Conservation (phyloP, 2,888 invertebrate genomes). For the Podabrus alpinus region DNA sequence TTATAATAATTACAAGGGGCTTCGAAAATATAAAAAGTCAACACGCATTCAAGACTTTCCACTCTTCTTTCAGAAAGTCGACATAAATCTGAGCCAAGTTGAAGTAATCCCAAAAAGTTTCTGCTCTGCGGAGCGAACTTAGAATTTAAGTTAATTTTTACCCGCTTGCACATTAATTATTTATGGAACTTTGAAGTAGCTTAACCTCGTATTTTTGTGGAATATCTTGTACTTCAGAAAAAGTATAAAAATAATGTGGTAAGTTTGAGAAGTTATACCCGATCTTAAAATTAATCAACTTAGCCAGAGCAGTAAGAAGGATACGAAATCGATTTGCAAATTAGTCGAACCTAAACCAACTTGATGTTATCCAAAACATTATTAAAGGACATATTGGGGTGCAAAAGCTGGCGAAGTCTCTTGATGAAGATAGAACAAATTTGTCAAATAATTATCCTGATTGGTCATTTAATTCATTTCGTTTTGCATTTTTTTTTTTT, state of each 20-base stretch:
- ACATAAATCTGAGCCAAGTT: neutral
- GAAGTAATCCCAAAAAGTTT: neutral
- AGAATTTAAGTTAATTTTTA: neutral
- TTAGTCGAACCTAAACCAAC: neutral
- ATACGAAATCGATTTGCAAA: neutral
- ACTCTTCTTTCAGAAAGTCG: neutral
- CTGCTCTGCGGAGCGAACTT: neutral
- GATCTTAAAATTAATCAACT: neutral
- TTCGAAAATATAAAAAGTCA: neutral
- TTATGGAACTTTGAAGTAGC: neutral
- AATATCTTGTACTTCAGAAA: neutral
- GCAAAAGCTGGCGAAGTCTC: neutral
- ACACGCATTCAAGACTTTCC: neutral
- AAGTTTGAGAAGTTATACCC: neutral
- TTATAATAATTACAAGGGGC: neutral
- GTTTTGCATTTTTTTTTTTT: too few species aligned
- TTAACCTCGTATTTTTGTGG: neutral
- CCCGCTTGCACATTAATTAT: too few species aligned
- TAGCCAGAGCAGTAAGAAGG: neutral
- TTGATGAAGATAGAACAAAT: neutral
- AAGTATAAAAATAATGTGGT: neutral
- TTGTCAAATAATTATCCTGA: neutral
- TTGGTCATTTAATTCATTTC: neutral
- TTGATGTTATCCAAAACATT: neutral
- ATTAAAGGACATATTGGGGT: neutral